Evolutionary conservation across 1,140 invertebrate genomes (phyloP), one percentile per base, ranked within the genome.

Genomic region (Coptotermes formosanus): DNA sequence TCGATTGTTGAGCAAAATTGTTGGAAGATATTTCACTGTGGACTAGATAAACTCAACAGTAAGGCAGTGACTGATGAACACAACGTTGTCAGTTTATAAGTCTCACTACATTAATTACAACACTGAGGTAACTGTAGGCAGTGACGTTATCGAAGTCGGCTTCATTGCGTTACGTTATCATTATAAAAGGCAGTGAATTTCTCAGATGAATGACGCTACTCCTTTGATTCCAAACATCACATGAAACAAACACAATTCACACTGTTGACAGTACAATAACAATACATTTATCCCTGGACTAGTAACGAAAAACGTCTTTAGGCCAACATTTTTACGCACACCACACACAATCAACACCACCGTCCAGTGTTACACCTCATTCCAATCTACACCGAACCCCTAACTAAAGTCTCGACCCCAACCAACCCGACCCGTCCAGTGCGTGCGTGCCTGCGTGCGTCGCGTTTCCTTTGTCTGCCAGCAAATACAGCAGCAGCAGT

Each of bases 391-490:
- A 0, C n/a, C 64, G 64, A 75, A 75, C 25, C 64, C 82, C 43
- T 25, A 19, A 83, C 43, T 45, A 12, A 83, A 44, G 82, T 83
- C 82, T 48, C 38, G 38, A 83, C 82, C 82, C 82, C 82, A 83
- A 83, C 82, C 82, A 83, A 44, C 82, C 38, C 82, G 38, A 83
- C 82, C 82, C 82, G 82, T 45, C 82, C 82, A 38, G 82, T 83
- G 82, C 82, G 82, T 83, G 82, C 64, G 25, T 75, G 64, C 64
- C 64, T 75, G 64, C 64, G 25, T 75, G 64, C 64, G 64, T 48
- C 82, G 82, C 82, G 82, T 48, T 83, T 83, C 82, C 82, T 83
- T 83, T 83, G 82, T 83, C 82, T 83, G 82, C 38, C 82, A n/a
- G 82, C 82, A 83, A 83, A 75, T 75, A 30, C 64, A 75, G 64